Base-by-base conservation (phyloP, 2,888 invertebrate genomes). In the Allolobophora icterica region DNA sequence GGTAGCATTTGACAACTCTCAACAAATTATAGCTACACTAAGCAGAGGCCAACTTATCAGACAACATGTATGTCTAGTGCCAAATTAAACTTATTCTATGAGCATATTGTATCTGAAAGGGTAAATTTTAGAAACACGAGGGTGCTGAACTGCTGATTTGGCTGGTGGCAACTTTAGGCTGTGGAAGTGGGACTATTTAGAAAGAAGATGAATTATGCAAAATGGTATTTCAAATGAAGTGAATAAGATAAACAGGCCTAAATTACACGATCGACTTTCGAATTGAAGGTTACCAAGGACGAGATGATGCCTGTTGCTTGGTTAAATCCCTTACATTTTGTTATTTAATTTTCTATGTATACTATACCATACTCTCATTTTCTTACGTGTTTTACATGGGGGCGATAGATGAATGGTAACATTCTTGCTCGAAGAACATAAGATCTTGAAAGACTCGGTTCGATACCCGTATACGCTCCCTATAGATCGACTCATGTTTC, bases 1-100 rank as follows among this genome's bases (percentile, higher is more conserved):
- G 96, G 96, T 96, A 93, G 3, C 30, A 6, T 35, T 8, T 38
- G 35, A 92, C 90, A 38, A 24, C 30, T 90, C 21, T 1, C 5
- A 34, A 38, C 33, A 30, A 21, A 84, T 84, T 84, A n/a, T n/a
- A 84, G 33, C 1, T 17, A 35, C 35, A 84, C 35, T 11, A 19
- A 89, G 38, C 34, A 8, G 24, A 13, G 4, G 35, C 35, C 17
- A 15, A 34, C 8, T 11, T 89, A 30, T 33, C 21, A 89, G 30
- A 11, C n/a, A n/a, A 52, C 1, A 52, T 24, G 52, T 24, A 8
- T n/a, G n/a, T 71, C 71, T n/a, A 71, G 30, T 71, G 11, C 19
- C 30, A 71, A 0, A n/a, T 71, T 3, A 71, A 71, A 71, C 13
- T 71, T 0, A 71, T 71, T 30, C 71, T n/a, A 2, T 71, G 17